Percentiles rank a stretch among this genome's conserved stretches.
Conservation (phyloP, 2,888 invertebrate genomes). For the Myopa testacea region DNA sequence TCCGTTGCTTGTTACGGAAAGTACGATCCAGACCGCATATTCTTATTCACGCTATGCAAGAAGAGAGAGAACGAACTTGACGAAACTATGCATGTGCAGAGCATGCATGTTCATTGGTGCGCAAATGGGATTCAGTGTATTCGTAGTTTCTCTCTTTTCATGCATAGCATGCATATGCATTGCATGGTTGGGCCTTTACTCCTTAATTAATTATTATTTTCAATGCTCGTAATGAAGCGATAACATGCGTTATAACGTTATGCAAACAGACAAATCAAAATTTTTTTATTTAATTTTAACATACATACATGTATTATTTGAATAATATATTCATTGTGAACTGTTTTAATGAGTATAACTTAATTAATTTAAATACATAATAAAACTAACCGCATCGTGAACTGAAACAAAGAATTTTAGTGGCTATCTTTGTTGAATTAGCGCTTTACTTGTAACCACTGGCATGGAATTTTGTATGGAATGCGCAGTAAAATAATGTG, state of each 20-base stretch:
- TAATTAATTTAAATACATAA: constrained; percentile 35
- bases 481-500: background rate
- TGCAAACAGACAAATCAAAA: constrained; percentile 37
- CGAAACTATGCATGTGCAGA: no score
- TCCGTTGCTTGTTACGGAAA: no score
- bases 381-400: constrained; percentile 35
- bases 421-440: constrained; percentile 6
- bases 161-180: no score
- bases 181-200: no score
- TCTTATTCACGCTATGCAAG: no score
- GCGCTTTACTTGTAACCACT: background rate
- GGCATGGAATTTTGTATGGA: background rate
- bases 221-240: background rate
- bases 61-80: no score
- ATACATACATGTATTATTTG: background rate
- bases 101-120: no score
- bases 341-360: constrained; percentile 8
- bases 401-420: constrained; percentile 28
- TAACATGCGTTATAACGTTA: constrained; percentile 22
- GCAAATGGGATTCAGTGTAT: no score
- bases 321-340: background rate
- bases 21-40: no score
- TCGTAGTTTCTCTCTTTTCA: no score
- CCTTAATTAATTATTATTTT: constrained; percentile 17
- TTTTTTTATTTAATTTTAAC: constrained; percentile 20